Evolutionary conservation across 64 coral and sea anemone species (phyloP).

Genomic region (Montipora efflorescens): DNA sequence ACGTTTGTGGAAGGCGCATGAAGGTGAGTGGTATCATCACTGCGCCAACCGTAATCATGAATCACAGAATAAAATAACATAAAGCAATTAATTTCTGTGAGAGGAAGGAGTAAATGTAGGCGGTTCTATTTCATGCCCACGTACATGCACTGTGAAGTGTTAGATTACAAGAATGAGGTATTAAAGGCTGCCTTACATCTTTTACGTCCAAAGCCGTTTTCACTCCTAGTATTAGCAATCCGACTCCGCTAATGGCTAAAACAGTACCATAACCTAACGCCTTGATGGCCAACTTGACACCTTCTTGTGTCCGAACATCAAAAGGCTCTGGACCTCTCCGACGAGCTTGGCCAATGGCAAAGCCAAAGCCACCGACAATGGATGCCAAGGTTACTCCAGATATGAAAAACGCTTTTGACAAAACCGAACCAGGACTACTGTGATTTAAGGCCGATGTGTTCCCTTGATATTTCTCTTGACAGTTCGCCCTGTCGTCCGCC

Average conservation of each 20-base stretch:
- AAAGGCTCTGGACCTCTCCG: constrained; percentile 75
- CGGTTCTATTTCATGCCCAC: no score
- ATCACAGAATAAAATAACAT: no score
- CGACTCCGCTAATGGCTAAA: constrained; percentile 75
- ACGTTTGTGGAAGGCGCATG: no score
- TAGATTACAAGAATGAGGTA: neutral
- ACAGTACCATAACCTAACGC: constrained; percentile 83
- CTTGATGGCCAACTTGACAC: constrained; percentile 68
- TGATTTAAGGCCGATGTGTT: neutral
- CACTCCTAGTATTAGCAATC: constrained; percentile 78
- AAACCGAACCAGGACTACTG: neutral
- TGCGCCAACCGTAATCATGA: no score
- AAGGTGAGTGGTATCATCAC: no score
- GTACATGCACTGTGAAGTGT: no score
- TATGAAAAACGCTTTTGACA: constrained; percentile 56
- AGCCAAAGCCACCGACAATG: constrained; percentile 78
- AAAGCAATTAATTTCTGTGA: no score
- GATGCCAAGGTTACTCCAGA: constrained; percentile 84
- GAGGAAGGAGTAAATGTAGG: no score
- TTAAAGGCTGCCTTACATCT: constrained; percentile 63
- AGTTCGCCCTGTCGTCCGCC: neutral
- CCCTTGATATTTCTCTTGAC: neutral
- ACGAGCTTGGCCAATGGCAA: constrained; percentile 80
- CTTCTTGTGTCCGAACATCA: constrained; percentile 69
- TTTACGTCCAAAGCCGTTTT: constrained; percentile 86